A percentile compares a stretch with the other conserved stretches of the same genome.
phyloP scores from a whole-genome alignment of 2,113 vertebrate genomes.

The Semicossyphus pulcher region DNA sequence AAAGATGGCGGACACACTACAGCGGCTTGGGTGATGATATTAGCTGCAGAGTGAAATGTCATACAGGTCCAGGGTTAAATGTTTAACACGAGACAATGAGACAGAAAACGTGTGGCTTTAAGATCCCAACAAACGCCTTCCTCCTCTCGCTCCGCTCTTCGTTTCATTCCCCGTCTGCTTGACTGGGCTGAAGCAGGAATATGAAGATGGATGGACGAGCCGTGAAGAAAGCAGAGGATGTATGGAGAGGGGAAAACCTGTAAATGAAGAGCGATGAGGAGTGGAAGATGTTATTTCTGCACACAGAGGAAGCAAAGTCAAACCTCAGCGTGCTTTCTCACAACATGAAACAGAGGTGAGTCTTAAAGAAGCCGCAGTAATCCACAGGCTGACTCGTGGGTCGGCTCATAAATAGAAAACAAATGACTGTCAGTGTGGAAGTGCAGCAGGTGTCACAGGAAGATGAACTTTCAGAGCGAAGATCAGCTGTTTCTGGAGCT shows the following conservation, averaged over 20 bases:
- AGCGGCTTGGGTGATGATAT: too few species aligned
- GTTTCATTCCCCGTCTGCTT: constrained; percentile 8
- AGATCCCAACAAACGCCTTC: not conserved
- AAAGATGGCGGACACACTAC: too few species aligned
- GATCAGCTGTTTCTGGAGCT: not conserved
- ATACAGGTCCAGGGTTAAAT: not conserved
- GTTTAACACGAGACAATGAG: not conserved
- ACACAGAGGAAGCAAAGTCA: constrained; percentile 2
- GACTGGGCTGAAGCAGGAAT: not conserved
- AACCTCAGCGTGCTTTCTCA: not conserved
- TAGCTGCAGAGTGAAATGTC: too few species aligned
- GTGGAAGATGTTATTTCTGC: constrained; percentile 1
- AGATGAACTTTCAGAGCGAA: not conserved
- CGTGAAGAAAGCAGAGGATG: not conserved
- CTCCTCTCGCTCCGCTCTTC: not conserved
- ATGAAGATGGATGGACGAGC: constrained; percentile 44
- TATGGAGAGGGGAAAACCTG: not conserved
- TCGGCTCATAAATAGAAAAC: not conserved
- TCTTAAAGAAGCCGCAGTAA: not conserved
- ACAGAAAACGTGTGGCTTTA: not conserved
- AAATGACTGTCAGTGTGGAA: not conserved
- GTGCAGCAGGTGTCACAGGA: not conserved
- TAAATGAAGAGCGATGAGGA: constrained; percentile 32
- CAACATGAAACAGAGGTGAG: not conserved
- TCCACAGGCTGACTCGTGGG: not conserved